Base-by-base conservation (phyloP, 1,140 invertebrate genomes). In the Scylla paramamosain region DNA sequence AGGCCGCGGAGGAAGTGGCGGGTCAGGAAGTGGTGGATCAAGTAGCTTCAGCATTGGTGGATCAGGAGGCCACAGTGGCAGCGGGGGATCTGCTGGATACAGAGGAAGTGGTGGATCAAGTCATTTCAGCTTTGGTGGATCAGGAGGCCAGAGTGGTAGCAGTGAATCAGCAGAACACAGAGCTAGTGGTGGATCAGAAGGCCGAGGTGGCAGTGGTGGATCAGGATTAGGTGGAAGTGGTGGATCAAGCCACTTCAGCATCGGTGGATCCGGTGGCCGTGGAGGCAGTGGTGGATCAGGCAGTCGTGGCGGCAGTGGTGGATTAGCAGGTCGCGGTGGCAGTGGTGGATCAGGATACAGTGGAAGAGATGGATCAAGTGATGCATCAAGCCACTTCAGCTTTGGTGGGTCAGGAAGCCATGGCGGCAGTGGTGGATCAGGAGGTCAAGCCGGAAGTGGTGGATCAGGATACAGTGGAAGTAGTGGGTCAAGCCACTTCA, bases 201-300 rank as follows among this genome's bases (percentile, higher is more conserved):
- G 84, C 14, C 31, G 10, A 12, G n/a, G 84, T 10, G 84, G 84
- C 31, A 87, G 84, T 16, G 25, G 84, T 39, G 84, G 14, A 39
- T 87, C 67, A 77, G 67, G 12, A 77, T 3, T 0, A 12, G 25
- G 84, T 20, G 31, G 84, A 0, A 87, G 84, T 39, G 84, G 84
- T 39, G 84, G 84, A 84, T 94, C 67, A 77, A n/a, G 89, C 4
- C n/a, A 29, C 25, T 8, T 7, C 20, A 25, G 84, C n/a, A 83
- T 14, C 16, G 93, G 86, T 89, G 87, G 93, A 28, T 39, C 31
- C 4, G 31, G 28, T n/a, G 29, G 52, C 25, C 45, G 29, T 90
- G 91, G 59, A 20, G 86, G 88, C 52, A 67, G 84, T 90, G 87
- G 94, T n/a, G 32, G 94, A 91, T 84, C 45, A 84, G 96, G n/a